Evolutionary conservation across 2,797 vertebrate genomes (phyloP), one percentile per base, ranked within the genome.

Genomic region (Catamblyrhynchus diadema): DNA sequence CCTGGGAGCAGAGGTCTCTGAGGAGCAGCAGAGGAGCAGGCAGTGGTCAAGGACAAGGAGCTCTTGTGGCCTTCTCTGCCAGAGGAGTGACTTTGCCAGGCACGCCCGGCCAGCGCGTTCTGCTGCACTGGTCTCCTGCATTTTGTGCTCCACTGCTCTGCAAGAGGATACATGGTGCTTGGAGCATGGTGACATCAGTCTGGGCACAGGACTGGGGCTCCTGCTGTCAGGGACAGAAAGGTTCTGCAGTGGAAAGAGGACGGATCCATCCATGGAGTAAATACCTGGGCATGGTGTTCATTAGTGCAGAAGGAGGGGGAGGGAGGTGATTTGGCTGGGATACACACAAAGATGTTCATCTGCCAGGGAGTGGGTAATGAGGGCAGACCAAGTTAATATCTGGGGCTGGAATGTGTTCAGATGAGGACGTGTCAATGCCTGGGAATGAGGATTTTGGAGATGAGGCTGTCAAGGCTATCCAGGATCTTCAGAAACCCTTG

Each of bases 241-340:
- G 45, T 23, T 60, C 73, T 1, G 1, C 45, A 25, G 41, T 4
- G 25, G 67, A 22, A 50, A 88, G 64, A 33, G 86, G 47, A 20
- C 3, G 60, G 65, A 44, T 32, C 33, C 42, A 12, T 8, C 12
- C 6, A 1, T 3, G 6, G 22, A 3, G 1, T 10, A 51, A 77
- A 60, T 35, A 48, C 22, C 42, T 28, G 44, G 62, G 60, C 37
- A 35, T 1, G 20, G 48, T 25, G 42, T 51, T 51, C 61, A 62
- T 81, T 64, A 82, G 32, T 32, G n/a, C 12, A 42, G 35, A 39
- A 59, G 27, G 16, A n/a, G 8, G 61, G 39, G 42, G 50, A 71
- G 70, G 86, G 50, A 78, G 47, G 51, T 3, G 18, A 65, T 65
- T 57, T 72, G 86, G 37, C 82, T 69, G 59, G 8, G 42, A 50